Evolutionary conservation across 1,140 invertebrate genomes (phyloP).

Genomic region (Atta colombica): DNA sequence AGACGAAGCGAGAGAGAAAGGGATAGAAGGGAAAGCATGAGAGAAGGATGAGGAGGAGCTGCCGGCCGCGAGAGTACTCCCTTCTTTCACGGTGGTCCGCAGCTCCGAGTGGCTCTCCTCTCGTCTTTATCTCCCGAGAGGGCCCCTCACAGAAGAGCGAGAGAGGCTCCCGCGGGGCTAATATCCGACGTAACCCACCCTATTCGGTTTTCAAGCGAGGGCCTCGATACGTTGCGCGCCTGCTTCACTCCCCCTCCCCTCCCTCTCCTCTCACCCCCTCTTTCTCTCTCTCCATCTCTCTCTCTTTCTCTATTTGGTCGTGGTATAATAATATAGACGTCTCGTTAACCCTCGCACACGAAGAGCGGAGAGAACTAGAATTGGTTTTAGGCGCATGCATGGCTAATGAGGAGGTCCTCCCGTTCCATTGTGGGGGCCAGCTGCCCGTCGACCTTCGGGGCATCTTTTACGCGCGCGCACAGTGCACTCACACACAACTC

Average conservation of each 20-base stretch:
- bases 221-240: slow-evolving; percentile 64
- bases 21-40: slow-evolving; percentile 47
- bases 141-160: slow-evolving; percentile 66
- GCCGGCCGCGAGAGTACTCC: slow-evolving; percentile 76
- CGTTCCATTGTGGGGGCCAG: slow-evolving; percentile 68
- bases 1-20: slow-evolving; percentile 56
- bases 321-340: slow-evolving; percentile 86
- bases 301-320: slow-evolving; percentile 43
- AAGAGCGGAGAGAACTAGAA: slow-evolving; percentile 72
- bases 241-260: slow-evolving; percentile 15
- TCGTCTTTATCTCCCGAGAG: slow-evolving; percentile 78
- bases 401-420: slow-evolving; percentile 82
- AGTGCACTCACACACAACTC: slow-evolving; percentile 34
- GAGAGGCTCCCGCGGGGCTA: slow-evolving; percentile 72
- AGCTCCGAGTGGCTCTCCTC: slow-evolving; percentile 79
- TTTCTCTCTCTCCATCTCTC: slow-evolving; percentile 4
- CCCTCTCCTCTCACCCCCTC: too few species aligned
- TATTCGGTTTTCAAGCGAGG: slow-evolving; percentile 75
- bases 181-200: slow-evolving; percentile 81
- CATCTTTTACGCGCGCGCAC: slow-evolving; percentile 60
- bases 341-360: slow-evolving; percentile 76
- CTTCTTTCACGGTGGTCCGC: slow-evolving; percentile 85
- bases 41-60: slow-evolving; percentile 75
- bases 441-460: slow-evolving; percentile 70
- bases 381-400: slow-evolving; percentile 85